These are phyloP conservation scores for Clarias laeviceps DNA, from an alignment of 2,797 vertebrate species.

Conservation along the genomic window DNA sequence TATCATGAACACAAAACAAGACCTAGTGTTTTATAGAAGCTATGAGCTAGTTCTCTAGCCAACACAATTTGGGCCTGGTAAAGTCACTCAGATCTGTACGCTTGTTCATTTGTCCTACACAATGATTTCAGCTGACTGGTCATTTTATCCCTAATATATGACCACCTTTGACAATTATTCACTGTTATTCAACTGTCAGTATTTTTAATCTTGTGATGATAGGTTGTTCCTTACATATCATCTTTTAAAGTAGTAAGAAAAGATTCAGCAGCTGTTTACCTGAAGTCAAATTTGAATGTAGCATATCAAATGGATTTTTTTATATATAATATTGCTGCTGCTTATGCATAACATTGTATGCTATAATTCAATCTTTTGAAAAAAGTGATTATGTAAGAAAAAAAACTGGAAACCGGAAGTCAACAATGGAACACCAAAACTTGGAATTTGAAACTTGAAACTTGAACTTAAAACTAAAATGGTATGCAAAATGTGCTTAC, in stretches of 20 bases:
- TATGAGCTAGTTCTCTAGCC: too few species aligned
- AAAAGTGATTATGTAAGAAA: background rate
- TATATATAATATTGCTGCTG: background rate
- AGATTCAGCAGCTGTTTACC: background rate
- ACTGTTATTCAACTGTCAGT: too few species aligned
- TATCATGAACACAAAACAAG: too few species aligned
- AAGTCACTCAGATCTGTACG: too few species aligned
- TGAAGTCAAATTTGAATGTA: background rate
- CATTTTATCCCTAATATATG: too few species aligned
- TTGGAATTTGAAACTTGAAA: background rate
- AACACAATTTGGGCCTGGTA: too few species aligned
- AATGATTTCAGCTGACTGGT: too few species aligned
- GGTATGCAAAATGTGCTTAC: background rate
- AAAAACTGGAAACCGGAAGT: constrained; percentile 1
- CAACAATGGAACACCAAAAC: background rate
- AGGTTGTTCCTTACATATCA: background rate
- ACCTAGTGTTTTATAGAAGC: too few species aligned
- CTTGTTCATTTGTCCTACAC: too few species aligned
- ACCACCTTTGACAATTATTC: too few species aligned
- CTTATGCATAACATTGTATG: background rate
- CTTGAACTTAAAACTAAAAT: background rate
- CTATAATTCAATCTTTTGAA: background rate
- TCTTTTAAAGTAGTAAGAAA: background rate
- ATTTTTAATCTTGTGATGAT: too few species aligned
- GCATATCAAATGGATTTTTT: background rate